Percentiles rank a stretch among this genome's conserved stretches.
These are phyloP conservation scores for Bombyx mandarina DNA, from an alignment of 1,140 invertebrate genomes.

Conservation along the genomic window DNA sequence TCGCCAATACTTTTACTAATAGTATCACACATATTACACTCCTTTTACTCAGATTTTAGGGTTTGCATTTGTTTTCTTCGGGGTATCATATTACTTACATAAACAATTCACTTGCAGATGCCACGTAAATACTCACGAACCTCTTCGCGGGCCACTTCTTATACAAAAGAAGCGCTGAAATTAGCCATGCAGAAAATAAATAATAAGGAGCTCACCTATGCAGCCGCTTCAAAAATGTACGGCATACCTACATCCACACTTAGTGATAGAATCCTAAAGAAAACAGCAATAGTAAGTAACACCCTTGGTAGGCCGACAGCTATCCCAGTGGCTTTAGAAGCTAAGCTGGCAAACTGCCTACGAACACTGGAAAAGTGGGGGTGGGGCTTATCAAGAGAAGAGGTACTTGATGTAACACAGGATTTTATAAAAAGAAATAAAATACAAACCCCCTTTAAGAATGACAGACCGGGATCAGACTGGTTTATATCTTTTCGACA, in stretches of 20 bases:
- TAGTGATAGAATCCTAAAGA: slow-evolving; percentile 6
- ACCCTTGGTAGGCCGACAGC: slow-evolving; percentile 22
- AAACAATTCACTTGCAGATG: background rate
- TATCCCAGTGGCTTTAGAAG: slow-evolving; percentile 23
- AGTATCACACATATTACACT: no score
- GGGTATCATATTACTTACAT: no score
- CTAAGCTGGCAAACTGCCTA: slow-evolving; percentile 23
- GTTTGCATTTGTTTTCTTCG: no score
- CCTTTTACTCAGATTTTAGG: no score
- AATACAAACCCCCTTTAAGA: slow-evolving; percentile 36
- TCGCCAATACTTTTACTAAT: no score
- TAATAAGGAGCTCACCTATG: background rate
- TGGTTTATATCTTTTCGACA: slow-evolving; percentile 43
- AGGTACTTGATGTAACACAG: slow-evolving; percentile 27
- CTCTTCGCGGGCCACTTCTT: slow-evolving; percentile 5
- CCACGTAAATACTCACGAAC: background rate
- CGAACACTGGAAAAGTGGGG: slow-evolving; percentile 37
- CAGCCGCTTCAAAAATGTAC: slow-evolving; percentile 6
- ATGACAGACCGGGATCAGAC: slow-evolving; percentile 38
- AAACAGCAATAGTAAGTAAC: background rate
- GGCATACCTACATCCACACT: slow-evolving; percentile 11
- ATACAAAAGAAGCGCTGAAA: slow-evolving; percentile 14
- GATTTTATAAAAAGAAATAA: slow-evolving; percentile 36
- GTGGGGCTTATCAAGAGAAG: slow-evolving; percentile 33
- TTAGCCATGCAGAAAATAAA: background rate